Percentiles rank a stretch among this genome's conserved stretches.
Conservation (phyloP, 2,797 vertebrate genomes). For the Malacoraja senta region DNA sequence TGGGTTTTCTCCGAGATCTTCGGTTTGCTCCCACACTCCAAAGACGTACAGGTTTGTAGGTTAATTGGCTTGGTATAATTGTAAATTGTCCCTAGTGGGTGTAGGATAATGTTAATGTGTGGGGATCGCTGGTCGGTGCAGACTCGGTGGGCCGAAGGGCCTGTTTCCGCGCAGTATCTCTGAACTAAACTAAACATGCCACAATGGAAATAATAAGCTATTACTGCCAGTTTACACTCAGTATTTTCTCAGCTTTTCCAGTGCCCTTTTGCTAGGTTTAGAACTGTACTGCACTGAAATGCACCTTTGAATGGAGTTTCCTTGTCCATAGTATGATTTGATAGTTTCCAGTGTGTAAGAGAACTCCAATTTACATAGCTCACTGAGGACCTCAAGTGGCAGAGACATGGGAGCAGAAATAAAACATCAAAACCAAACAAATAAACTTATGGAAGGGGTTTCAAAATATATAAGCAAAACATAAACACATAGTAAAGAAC, state of each 20-base stretch:
- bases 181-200: too few species aligned
- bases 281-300: neutral
- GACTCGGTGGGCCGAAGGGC: too few species aligned
- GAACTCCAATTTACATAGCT: conserved; percentile 7
- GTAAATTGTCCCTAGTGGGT: too few species aligned
- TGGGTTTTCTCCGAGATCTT: too few species aligned
- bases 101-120: too few species aligned
- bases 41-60: too few species aligned
- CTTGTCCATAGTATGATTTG: neutral
- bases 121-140: too few species aligned
- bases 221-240: neutral
- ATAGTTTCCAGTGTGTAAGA: neutral
- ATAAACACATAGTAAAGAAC: neutral
- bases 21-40: too few species aligned
- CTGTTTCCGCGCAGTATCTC: too few species aligned
- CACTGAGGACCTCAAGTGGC: conserved; percentile 33
- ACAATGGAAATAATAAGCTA: neutral
- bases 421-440: neutral
- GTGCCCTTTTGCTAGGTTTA: neutral
- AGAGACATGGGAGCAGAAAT: neutral
- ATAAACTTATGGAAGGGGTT: neutral
- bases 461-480: neutral
- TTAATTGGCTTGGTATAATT: too few species aligned
- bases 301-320: neutral
- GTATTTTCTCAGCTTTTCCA: neutral